phyloP scores from a whole-genome alignment of 1,140 invertebrate genomes.

The Drosophila sulfurigaster region DNA sequence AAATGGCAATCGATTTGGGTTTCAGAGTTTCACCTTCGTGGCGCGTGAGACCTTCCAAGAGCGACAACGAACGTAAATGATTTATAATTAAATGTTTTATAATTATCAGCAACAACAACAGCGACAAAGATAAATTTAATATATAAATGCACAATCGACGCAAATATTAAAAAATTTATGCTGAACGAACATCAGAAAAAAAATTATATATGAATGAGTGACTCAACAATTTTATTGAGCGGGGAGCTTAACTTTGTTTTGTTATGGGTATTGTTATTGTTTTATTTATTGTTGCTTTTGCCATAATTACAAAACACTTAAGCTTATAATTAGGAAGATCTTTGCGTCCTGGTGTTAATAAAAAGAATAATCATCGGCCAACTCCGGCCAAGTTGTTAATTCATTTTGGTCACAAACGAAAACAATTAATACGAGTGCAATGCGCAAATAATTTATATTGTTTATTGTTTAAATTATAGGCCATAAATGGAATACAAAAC shows the following conservation, averaged over 20 bases:
- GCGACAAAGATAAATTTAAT: conserved; percentile 47
- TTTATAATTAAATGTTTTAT: conserved; percentile 83
- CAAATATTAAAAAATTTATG: conserved; percentile 65
- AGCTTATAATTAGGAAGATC: conserved; percentile 66
- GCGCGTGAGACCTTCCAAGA: conserved; percentile 73
- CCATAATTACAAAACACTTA: conserved; percentile 71
- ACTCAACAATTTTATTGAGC: conserved; percentile 36
- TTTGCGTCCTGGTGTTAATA: conserved; percentile 61
- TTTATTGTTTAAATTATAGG: conserved; percentile 52
- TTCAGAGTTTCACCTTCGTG: conserved; percentile 70
- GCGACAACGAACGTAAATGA: conserved; percentile 65
- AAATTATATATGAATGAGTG: conserved; percentile 14
- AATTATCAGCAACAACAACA: conserved; percentile 57
- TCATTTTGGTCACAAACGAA: conserved; percentile 57
- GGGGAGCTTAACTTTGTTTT: conserved; percentile 11
- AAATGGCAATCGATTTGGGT: conserved; percentile 51
- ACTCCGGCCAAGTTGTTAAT: conserved; percentile 62
- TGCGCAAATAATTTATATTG: conserved; percentile 45
- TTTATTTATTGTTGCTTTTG: conserved; percentile 20
- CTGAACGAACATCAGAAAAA: conserved; percentile 25
- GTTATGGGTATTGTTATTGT: conserved; percentile 28
- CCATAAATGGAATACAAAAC: conserved; percentile 27
- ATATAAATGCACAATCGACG: conserved; percentile 38
- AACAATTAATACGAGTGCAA: conserved; percentile 41
- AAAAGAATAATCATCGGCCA: conserved; percentile 51